Percentiles rank a stretch among this genome's conserved stretches.
These are phyloP conservation scores for Oxytorus armatus DNA, from an alignment of 2,888 invertebrate genomes.

Conservation along the genomic window DNA sequence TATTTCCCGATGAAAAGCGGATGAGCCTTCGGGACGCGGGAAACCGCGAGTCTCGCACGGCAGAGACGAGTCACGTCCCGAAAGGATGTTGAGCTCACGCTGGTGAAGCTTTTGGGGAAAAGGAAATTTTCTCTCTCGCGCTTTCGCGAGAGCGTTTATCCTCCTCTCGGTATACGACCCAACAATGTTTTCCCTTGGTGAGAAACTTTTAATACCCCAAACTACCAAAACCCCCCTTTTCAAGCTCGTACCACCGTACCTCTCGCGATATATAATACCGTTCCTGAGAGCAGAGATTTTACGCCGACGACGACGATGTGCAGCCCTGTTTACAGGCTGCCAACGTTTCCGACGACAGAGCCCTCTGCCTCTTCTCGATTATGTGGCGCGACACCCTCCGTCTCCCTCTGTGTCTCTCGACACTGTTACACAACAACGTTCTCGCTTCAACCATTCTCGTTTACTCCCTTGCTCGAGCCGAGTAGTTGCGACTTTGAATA, in stretches of 20 bases:
- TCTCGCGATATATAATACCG: slow-evolving; percentile 53
- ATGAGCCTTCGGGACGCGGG: slow-evolving; percentile 38
- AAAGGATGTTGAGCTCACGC: slow-evolving; percentile 62
- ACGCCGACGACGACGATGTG: slow-evolving; percentile 68
- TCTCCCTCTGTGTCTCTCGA: slow-evolving; percentile 68
- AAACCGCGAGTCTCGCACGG: slow-evolving; percentile 53
- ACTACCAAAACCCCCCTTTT: slow-evolving; percentile 52
- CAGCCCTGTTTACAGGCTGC: slow-evolving; percentile 75
- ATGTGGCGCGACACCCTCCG: too few species aligned
- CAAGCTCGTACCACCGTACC: slow-evolving; percentile 49
- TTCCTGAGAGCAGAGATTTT: slow-evolving; percentile 63
- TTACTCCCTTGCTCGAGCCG: slow-evolving; percentile 66
- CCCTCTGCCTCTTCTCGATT: slow-evolving; percentile 4
- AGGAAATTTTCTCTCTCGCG: slow-evolving; percentile 48
- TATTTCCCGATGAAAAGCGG: slow-evolving; percentile 57
- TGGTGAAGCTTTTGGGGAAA: slow-evolving; percentile 62
- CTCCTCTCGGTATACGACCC: slow-evolving; percentile 56
- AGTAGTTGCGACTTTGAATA: slow-evolving; percentile 79
- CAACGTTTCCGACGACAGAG: slow-evolving; percentile 73
- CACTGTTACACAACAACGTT: slow-evolving; percentile 54
- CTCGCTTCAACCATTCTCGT: slow-evolving; percentile 58
- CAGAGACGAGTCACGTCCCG: slow-evolving; percentile 65
- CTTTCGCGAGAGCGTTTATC: slow-evolving; percentile 53
- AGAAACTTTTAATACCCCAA: slow-evolving; percentile 76
- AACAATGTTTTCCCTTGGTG: slow-evolving; percentile 69